Evolutionary conservation across 1,140 invertebrate species (phyloP).

Genomic region (Apis laboriosa): DNA sequence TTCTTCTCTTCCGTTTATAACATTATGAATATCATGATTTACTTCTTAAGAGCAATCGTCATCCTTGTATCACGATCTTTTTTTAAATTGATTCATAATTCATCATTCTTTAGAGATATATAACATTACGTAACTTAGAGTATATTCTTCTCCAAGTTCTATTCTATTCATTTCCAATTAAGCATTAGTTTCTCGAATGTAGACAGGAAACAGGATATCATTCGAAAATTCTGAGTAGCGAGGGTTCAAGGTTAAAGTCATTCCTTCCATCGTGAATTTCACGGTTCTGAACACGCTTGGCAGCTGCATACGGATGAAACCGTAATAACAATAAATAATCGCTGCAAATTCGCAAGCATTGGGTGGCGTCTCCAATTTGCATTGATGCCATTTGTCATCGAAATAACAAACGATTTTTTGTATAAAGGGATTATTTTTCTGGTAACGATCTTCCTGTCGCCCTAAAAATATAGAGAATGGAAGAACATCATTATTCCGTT

Average conservation of each 20-base stretch:
- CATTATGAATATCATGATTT: too few relatives aligned
- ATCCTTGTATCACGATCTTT: too few relatives aligned
- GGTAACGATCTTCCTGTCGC: too few relatives aligned
- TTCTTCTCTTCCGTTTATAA: too few relatives aligned
- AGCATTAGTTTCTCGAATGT: not conserved
- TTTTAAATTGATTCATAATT: not conserved
- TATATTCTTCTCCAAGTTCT: not conserved
- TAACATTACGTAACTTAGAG: too few relatives aligned
- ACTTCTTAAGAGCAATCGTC: too few relatives aligned
- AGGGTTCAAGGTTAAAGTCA: constrained; percentile 13
- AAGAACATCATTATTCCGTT: too few relatives aligned
- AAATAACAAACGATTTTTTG: not conserved
- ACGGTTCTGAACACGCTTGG: constrained; percentile 3
- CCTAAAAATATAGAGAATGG: too few relatives aligned
- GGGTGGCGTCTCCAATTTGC: constrained; percentile 8
- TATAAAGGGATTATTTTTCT: too few relatives aligned
- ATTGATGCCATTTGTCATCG: constrained; percentile 1
- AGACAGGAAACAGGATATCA: not conserved
- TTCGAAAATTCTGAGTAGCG: not conserved
- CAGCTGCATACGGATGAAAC: not conserved
- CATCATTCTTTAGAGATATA: too few relatives aligned
- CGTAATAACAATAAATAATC: constrained; percentile 33
- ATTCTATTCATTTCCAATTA: not conserved
- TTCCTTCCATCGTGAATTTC: constrained; percentile 5
- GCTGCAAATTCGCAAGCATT: constrained; percentile 5